These are phyloP conservation scores for Spisula solida DNA, from an alignment of 2,888 invertebrate species.

Conservation along the genomic window DNA sequence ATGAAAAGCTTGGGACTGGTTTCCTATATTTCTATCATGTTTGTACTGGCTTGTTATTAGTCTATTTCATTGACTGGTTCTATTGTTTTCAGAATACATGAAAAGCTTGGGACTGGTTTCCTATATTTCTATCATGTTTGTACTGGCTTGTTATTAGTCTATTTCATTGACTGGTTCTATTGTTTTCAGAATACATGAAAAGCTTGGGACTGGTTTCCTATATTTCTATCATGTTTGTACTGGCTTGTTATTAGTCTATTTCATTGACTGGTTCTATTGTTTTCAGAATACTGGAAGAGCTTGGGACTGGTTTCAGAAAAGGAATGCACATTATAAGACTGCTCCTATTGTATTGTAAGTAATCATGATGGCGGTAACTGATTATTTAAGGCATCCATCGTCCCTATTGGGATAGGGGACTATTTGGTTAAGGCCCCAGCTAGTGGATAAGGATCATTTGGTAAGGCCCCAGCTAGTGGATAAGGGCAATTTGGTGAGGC, in stretches of 20 bases:
- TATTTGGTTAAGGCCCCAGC: too few species aligned
- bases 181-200: not conserved
- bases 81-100: not conserved
- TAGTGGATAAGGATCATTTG: too few species aligned
- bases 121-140: not conserved
- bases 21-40: not conserved
- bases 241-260: not conserved
- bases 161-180: not conserved
- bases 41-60: not conserved
- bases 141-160: not conserved
- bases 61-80: not conserved
- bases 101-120: too few species aligned
- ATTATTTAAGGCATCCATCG: too few species aligned
- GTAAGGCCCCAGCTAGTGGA: too few species aligned
- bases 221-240: not conserved
- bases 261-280: slow-evolving; percentile 7
- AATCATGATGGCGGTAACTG: not conserved
- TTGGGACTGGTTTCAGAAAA: slow-evolving; percentile 85
- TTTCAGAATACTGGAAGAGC: slow-evolving; percentile 76
- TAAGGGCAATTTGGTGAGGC: too few species aligned
- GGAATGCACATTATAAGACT: slow-evolving; percentile 82
- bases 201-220: not conserved
- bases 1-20: too few species aligned
- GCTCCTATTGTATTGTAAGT: slow-evolving; percentile 83
- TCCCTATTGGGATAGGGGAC: too few species aligned